Percentiles rank a stretch among this genome's conserved stretches.
Conservation (phyloP, 2,797 vertebrate genomes). For the Pipistrellus kuhlii region DNA sequence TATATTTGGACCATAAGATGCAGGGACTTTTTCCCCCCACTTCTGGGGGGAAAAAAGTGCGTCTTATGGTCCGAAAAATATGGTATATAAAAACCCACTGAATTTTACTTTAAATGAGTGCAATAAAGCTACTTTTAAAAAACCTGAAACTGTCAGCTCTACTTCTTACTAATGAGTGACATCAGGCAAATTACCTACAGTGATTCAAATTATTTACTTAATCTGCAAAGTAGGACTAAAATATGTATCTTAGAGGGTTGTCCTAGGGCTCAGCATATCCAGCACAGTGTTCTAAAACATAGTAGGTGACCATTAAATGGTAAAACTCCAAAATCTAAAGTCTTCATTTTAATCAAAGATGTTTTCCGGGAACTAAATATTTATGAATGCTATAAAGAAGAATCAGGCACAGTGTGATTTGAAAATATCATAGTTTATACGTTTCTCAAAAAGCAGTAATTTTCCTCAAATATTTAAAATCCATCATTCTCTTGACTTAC, state of each 20-base stretch:
- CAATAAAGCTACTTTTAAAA: background rate
- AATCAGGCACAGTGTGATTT: slow-evolving; percentile 57
- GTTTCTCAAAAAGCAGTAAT: slow-evolving; percentile 63
- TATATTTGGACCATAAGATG: too few relatives aligned
- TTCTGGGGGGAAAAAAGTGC: too few relatives aligned
- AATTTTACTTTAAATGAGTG: background rate
- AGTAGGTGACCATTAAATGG: background rate
- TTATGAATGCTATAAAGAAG: slow-evolving; percentile 54
- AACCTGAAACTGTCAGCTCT: background rate
- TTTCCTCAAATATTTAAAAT: slow-evolving; percentile 71
- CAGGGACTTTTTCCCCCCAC: too few relatives aligned
- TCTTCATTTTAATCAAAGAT: slow-evolving; percentile 63
- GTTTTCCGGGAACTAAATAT: slow-evolving; percentile 67
- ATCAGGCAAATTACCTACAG: background rate
- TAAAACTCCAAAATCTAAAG: slow-evolving; percentile 39
- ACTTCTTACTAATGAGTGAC: background rate
- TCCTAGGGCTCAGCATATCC: background rate
- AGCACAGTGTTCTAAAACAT: background rate
- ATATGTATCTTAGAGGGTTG: background rate
- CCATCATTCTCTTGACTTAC: slow-evolving; percentile 42
- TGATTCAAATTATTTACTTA: background rate
- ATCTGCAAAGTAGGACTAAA: slow-evolving; percentile 45
- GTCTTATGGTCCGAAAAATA: too few relatives aligned
- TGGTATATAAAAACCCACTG: background rate
- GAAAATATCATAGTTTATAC: slow-evolving; percentile 53